Evolutionary conservation across 2,113 vertebrate genomes (phyloP).

Genomic region (Willisornis vidua): DNA sequence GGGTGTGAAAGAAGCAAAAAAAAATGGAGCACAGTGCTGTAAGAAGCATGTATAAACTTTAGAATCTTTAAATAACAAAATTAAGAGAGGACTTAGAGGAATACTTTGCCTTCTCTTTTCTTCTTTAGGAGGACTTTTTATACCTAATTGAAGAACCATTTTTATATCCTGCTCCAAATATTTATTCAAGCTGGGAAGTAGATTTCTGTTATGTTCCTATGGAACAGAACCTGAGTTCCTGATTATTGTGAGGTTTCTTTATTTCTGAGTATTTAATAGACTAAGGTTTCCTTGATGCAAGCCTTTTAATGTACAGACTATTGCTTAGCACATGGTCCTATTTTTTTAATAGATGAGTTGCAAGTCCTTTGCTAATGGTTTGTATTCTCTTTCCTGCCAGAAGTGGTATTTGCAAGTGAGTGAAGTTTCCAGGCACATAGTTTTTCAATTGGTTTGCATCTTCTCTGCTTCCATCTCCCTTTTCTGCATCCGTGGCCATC

Average conservation of each 20-base stretch:
- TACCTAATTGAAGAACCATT: neutral
- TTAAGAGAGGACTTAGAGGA: neutral
- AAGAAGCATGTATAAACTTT: neutral
- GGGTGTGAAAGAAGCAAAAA: neutral
- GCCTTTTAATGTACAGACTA: neutral
- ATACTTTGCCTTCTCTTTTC: neutral
- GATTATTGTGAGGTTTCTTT: neutral
- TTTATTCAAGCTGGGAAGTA: neutral
- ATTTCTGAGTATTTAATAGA: neutral
- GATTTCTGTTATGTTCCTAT: neutral
- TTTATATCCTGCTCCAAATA: neutral
- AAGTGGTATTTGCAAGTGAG: neutral
- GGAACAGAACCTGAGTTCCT: neutral
- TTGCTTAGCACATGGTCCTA: neutral
- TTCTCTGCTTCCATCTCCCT: neutral
- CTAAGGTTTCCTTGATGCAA: neutral
- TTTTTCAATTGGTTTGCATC: neutral
- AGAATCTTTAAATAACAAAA: neutral
- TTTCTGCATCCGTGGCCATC: neutral
- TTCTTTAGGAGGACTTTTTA: neutral
- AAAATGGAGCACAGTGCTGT: fast-evolving
- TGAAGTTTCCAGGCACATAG: neutral
- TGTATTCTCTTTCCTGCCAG: neutral
- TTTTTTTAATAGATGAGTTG: neutral
- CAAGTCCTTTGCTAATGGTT: neutral